Evolutionary conservation across 1,140 invertebrate species (phyloP), one percentile per base, ranked within the genome.

Genomic region (Procambarus virginalis): DNA sequence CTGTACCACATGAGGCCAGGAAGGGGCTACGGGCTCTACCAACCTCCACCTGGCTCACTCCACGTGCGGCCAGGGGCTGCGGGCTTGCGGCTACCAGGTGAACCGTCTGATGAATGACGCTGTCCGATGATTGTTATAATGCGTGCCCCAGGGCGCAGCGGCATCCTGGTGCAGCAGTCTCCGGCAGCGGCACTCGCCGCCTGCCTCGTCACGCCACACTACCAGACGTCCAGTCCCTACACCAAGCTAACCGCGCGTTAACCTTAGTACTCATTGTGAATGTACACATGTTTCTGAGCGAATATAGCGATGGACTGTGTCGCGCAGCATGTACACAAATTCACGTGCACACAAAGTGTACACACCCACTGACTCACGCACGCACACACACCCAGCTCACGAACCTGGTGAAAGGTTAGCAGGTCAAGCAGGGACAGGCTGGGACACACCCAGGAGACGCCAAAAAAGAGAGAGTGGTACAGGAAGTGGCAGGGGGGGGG

Each of bases 401-500:
- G 51, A 55, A 55, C 51, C 51, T 8, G 51, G 51, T 10, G 34
- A 73, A 73, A 73, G 68, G 22, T 34, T 22, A 73, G n/a, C 10
- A 34, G 22, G 68, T 73, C n/a, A 73, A 73, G 14, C 22, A 22
- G 10, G 22, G 68, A 73, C n/a, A 70, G 22, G 68, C 68, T 34
- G 20, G 20, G 68, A 34, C 68, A 70, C 68, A 34, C n/a, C 68
- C 68, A 3, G 68, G 22, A 73, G 68, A 22, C 34, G 68, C 68
- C 68, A 73, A 73, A 73, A 34, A 34, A 34, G 68, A 73, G 68
- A 5, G 68, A 70, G 68, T 70, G 68, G n/a, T 73, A 73, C 68
- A 45, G n/a, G 68, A 73, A 73, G 68, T 73, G n/a, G 68, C 6
- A n/a, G 68, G 4, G 0, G 20, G 4, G 9, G 60, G 14, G 14